These are phyloP conservation scores for Villa cingulata DNA, from an alignment of 2,888 invertebrate genomes.

Conservation along the genomic window DNA sequence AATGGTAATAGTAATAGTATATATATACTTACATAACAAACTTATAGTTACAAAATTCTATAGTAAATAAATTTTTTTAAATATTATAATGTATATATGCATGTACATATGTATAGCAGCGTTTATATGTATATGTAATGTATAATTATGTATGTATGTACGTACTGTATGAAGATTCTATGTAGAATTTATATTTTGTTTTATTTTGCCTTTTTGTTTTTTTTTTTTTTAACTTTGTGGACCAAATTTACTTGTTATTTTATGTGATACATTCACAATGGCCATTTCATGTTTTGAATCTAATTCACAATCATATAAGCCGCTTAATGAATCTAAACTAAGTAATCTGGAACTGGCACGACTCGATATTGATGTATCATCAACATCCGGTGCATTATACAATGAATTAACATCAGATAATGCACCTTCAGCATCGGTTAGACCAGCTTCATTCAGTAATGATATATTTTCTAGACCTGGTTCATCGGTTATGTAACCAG, in stretches of 20 bases:
- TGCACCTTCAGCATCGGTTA: constrained; percentile 78
- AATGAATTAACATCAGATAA: constrained; percentile 76
- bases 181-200: no score
- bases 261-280: constrained; percentile 36
- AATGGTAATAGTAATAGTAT: no score
- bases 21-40: no score
- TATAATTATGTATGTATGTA: no score
- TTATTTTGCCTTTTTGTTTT: background rate
- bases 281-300: constrained; percentile 37
- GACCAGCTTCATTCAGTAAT: constrained; percentile 70
- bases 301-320: constrained; percentile 57
- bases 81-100: no score
- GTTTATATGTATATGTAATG: no score
- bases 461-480: constrained; percentile 75
- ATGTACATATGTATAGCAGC: no score
- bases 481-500: constrained; percentile 78
- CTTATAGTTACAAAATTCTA: no score
- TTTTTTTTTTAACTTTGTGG: constrained; percentile 22
- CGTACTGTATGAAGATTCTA: no score
- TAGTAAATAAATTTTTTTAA: no score
- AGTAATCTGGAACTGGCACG: constrained; percentile 70
- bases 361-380: constrained; percentile 67
- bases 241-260: constrained; percentile 36
- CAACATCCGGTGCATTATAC: constrained; percentile 52
- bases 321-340: constrained; percentile 66